phyloP scores from a whole-genome alignment of 2,113 vertebrate species.

The Thomomys bottae region DNA sequence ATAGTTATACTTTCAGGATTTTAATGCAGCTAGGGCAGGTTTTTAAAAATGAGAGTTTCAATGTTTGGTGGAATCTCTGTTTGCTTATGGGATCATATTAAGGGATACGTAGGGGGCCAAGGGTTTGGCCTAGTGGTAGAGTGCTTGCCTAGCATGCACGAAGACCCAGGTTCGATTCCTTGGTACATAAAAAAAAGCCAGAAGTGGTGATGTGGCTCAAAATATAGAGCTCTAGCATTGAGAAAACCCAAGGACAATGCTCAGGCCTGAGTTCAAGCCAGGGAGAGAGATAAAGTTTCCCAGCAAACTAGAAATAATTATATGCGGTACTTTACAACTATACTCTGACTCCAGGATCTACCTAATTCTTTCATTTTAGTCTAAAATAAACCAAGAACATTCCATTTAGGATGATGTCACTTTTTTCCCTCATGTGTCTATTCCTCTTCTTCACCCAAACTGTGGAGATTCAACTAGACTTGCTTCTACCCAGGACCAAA shows the following conservation, averaged over 20 bases:
- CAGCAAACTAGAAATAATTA: not conserved
- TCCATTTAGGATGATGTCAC: not conserved
- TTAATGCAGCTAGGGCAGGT: not conserved
- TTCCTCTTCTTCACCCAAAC: not conserved
- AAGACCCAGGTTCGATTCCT: too few species aligned
- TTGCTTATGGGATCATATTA: not conserved
- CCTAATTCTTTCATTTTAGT: not conserved
- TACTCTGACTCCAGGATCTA: too few species aligned
- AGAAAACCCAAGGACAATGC: too few species aligned
- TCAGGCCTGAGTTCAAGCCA: too few species aligned
- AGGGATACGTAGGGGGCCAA: not conserved
- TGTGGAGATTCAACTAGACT: not conserved
- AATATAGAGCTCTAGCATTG: too few species aligned
- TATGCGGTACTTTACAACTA: not conserved
- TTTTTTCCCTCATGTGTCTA: not conserved
- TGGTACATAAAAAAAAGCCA: too few species aligned
- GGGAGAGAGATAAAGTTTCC: not conserved
- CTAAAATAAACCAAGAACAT: not conserved
- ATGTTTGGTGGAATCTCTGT: not conserved
- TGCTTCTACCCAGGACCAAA: not conserved
- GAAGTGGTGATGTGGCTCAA: too few species aligned
- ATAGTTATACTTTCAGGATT: not conserved
- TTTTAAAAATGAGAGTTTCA: slow-evolving; percentile 12
- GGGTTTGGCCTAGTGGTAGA: too few species aligned
- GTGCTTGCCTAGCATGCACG: too few species aligned